These are phyloP conservation scores for Sialia sialis DNA, from an alignment of 2,113 vertebrate species.

Conservation along the genomic window DNA sequence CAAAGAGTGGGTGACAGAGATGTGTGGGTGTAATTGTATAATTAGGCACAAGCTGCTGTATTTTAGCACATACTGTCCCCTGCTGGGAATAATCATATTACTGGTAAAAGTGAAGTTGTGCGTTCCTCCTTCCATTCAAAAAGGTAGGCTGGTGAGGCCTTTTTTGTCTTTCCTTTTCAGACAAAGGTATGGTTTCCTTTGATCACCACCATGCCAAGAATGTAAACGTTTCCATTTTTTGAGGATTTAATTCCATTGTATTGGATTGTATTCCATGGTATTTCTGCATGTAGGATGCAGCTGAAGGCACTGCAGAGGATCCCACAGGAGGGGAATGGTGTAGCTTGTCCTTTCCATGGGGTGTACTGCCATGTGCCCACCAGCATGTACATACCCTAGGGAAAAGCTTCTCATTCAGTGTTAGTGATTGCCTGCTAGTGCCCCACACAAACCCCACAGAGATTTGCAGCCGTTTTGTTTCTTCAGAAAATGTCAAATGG, in stretches of 20 bases:
- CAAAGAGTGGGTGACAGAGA: background rate
- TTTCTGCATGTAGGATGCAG: background rate
- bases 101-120: background rate
- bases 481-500: background rate
- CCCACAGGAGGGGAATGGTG: background rate
- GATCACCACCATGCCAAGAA: background rate
- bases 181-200: background rate
- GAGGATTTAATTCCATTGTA: background rate
- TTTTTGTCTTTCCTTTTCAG: background rate
- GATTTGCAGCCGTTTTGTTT: background rate
- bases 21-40: constrained; percentile 42
- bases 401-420: background rate
- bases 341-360: background rate
- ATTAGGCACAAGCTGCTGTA: background rate
- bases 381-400: background rate
- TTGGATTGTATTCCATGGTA: too few species aligned
- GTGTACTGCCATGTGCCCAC: background rate
- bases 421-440: background rate
- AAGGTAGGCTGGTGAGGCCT: background rate
- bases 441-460: background rate
- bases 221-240: background rate
- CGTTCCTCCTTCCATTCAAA: background rate
- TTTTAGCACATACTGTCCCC: constrained; percentile 57
- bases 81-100: constrained; percentile 36
- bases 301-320: background rate